Evolutionary conservation across 1,140 invertebrate genomes (phyloP), one percentile per base, ranked within the genome.

Genomic region (Pinna nobilis): DNA sequence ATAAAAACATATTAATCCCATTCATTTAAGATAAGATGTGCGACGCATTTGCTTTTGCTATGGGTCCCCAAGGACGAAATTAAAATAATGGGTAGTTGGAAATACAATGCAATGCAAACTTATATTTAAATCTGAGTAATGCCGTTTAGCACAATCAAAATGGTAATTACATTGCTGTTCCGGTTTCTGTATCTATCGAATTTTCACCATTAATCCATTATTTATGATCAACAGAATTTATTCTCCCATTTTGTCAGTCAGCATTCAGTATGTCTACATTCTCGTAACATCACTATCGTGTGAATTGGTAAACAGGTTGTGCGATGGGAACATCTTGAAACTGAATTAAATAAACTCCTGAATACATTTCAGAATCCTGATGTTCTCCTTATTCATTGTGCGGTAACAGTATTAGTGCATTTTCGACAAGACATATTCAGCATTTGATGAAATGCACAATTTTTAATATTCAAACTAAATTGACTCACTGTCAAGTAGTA

Each of bases 1-100:
- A 50, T 37, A 57, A 51, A 44, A 35, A 11, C 11, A 53, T n/a
- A 1, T 20, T 53, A 67, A 55, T 55, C 49, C 1, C 65, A 67
- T 37, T 55, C 1, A 20, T 37, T 57, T 28, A 39, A 37, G 35
- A 68, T 57, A 30, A 49, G 64, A 2, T 47, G 47, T 6, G 51
- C 66, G 15, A 49, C 33, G n/a, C 51, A 68, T 9, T 32, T 59
- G 66, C 47, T 30, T 41, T 23, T 35, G 15, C 2, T 35, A 23
- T n/a, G 20, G 3, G 33, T 1, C 11, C 3, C n/a, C 18, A n/a
- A 20, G 2, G 28, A 33, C 25, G 53, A 25, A 1, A 39, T 57
- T 0, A 55, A 67, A 37, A 13, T 20, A 20, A 68, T 39, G 33
- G 53, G 35, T 15, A 25, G 66, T 18, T 59, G 53, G 66, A 44